Conservation (phyloP, 2,888 invertebrate species). For the Mythimna ferrago region DNA sequence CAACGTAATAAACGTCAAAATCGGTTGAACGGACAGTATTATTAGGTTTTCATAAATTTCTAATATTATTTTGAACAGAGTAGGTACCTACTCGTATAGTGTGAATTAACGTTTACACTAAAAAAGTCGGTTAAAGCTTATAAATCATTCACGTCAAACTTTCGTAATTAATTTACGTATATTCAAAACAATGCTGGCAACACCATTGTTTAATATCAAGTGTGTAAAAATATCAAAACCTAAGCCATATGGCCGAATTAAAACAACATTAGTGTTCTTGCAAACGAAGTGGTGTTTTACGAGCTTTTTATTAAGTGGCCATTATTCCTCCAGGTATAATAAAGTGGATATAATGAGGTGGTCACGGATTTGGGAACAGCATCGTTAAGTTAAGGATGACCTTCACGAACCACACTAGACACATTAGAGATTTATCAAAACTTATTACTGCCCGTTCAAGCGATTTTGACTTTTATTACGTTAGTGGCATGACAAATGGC, state of each 20-base stretch:
- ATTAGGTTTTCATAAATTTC: too few species aligned
- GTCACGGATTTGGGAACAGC: slow-evolving; percentile 25
- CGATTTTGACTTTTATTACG: too few species aligned
- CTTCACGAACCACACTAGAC: not conserved
- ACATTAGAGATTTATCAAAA: too few species aligned
- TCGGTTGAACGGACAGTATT: too few species aligned
- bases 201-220: slow-evolving; percentile 10
- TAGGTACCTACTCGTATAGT: too few species aligned
- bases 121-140: too few species aligned
- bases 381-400: slow-evolving; percentile 37
- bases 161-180: slow-evolving; percentile 7
- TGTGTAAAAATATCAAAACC: slow-evolving; percentile 1
- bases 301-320: slow-evolving; percentile 62
- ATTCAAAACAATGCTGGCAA: not conserved
- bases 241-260: slow-evolving; percentile 48
- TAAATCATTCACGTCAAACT: not conserved
- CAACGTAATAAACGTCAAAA: too few species aligned
- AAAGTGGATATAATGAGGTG: slow-evolving; percentile 53
- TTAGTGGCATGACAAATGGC: too few species aligned
- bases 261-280: slow-evolving; percentile 52
- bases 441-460: too few species aligned
- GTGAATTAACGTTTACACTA: too few species aligned
- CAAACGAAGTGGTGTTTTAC: slow-evolving; percentile 59
- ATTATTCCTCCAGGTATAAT: slow-evolving; percentile 53
- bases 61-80: too few species aligned